A percentile compares a stretch with the other conserved stretches of the same genome.
These are phyloP conservation scores for Chrysopilus asiliformis DNA, from an alignment of 2,888 invertebrate genomes.

Conservation along the genomic window DNA sequence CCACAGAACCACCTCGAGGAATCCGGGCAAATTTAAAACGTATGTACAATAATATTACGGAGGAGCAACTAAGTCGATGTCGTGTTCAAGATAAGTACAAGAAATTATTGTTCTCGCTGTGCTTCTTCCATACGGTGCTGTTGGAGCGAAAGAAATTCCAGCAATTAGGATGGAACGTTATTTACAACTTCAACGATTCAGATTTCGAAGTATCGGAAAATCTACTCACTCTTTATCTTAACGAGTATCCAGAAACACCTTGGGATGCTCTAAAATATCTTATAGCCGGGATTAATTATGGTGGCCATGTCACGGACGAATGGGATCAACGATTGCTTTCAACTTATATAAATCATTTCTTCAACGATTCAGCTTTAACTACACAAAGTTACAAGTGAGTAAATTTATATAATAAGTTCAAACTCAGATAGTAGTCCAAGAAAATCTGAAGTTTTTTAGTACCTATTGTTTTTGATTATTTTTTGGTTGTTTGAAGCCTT, in stretches of 20 bases:
- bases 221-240: constrained; percentile 66
- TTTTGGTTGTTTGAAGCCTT: no score
- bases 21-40: constrained; percentile 78
- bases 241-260: constrained; percentile 77
- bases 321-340: constrained; percentile 61
- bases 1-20: constrained; percentile 85
- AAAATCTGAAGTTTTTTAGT: no score
- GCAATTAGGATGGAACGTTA: constrained; percentile 79
- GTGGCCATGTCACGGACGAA: constrained; percentile 67
- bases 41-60: constrained; percentile 63
- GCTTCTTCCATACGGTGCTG: constrained; percentile 76
- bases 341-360: constrained; percentile 74
- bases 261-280: constrained; percentile 84
- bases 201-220: constrained; percentile 85
- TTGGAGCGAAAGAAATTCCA: constrained; percentile 77
- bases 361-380: constrained; percentile 56
- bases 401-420: no score
- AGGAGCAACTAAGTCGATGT: constrained; percentile 59
- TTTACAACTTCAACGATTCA: constrained; percentile 82
- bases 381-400: constrained; percentile 21
- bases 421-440: no score
- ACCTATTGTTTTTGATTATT: no score
- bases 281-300: constrained; percentile 80
- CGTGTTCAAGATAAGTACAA: constrained; percentile 58
- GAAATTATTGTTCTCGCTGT: constrained; percentile 62